phyloP scores from a whole-genome alignment of 2,797 vertebrate genomes.

The Sebastes cheni region DNA sequence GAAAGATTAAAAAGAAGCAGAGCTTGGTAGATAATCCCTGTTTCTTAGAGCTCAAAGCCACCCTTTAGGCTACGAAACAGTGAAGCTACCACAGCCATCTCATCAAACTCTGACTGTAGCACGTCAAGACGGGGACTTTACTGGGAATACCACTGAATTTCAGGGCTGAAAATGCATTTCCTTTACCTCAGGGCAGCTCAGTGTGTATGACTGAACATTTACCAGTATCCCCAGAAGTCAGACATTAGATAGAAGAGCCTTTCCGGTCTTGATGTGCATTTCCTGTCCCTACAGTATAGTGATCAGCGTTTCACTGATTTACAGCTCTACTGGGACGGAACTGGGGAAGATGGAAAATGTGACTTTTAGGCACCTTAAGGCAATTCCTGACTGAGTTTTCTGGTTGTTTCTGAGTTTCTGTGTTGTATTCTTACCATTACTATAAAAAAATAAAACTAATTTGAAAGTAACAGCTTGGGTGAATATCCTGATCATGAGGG shows the following conservation, averaged over 20 bases:
- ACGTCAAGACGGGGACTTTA: conserved; percentile 39
- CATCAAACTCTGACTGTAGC: conserved; percentile 46
- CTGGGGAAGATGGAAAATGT: conserved; percentile 35
- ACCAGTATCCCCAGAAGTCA: conserved; percentile 40
- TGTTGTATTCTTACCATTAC: neutral
- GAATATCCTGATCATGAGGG: neutral
- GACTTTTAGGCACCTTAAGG: conserved; percentile 32
- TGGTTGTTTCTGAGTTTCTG: conserved; percentile 15
- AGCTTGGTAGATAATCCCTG: conserved; percentile 66
- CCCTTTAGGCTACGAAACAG: conserved; percentile 57
- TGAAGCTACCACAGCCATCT: conserved; percentile 25
- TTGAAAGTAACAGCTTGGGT: neutral
- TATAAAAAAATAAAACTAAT: conserved; percentile 1
- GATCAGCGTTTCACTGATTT: conserved; percentile 33
- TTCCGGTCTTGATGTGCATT: conserved; percentile 26
- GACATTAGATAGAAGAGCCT: conserved; percentile 45
- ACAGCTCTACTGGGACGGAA: conserved; percentile 41
- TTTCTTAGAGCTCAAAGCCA: conserved; percentile 62
- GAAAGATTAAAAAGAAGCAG: conserved; percentile 67
- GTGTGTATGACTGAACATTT: conserved; percentile 44
- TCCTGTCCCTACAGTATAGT: conserved; percentile 36
- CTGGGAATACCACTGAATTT: conserved; percentile 26
- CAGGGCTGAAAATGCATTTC: conserved; percentile 32
- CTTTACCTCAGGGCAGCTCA: conserved; percentile 44
- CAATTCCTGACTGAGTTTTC: conserved; percentile 16